A percentile compares a stretch with the other conserved stretches of the same genome.
Conservation (phyloP, 2,113 vertebrate species). For the Clinocottus analis region DNA sequence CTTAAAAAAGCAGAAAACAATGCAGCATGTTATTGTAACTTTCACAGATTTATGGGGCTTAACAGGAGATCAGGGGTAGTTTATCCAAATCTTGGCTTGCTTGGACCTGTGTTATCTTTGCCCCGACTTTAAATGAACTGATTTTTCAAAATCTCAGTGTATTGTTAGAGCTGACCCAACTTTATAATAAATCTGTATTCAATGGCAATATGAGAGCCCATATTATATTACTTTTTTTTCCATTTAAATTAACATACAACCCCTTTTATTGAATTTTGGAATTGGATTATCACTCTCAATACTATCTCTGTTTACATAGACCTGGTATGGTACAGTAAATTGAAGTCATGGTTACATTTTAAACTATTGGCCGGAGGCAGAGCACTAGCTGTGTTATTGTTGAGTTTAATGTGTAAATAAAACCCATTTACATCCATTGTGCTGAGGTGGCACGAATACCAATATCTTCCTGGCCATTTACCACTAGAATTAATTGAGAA, state of each 20-base stretch:
- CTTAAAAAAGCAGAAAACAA: not conserved
- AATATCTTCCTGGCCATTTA: not conserved
- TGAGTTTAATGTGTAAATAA: not conserved
- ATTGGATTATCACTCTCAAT: not conserved
- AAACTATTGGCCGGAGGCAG: not conserved
- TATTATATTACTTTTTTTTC: not conserved
- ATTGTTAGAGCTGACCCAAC: not conserved
- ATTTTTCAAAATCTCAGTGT: not conserved
- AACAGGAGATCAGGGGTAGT: conserved; percentile 23
- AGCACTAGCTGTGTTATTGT: not conserved
- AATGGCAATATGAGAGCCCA: not conserved
- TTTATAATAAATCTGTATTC: not conserved
- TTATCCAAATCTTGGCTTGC: conserved; percentile 15
- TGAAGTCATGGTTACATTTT: not conserved
- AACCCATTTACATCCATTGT: not conserved
- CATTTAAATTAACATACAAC: not conserved
- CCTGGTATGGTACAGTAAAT: not conserved
- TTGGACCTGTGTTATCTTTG: conserved; percentile 10
- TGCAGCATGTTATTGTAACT: not conserved
- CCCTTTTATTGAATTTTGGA: not conserved
- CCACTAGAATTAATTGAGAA: not conserved
- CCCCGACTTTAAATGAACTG: not conserved
- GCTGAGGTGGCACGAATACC: not conserved
- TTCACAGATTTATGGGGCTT: conserved; percentile 22
- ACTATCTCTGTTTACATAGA: not conserved